Evolutionary conservation across 2,113 vertebrate genomes (phyloP), one percentile per base, ranked within the genome.

Genomic region (Heteronetta atricapilla): DNA sequence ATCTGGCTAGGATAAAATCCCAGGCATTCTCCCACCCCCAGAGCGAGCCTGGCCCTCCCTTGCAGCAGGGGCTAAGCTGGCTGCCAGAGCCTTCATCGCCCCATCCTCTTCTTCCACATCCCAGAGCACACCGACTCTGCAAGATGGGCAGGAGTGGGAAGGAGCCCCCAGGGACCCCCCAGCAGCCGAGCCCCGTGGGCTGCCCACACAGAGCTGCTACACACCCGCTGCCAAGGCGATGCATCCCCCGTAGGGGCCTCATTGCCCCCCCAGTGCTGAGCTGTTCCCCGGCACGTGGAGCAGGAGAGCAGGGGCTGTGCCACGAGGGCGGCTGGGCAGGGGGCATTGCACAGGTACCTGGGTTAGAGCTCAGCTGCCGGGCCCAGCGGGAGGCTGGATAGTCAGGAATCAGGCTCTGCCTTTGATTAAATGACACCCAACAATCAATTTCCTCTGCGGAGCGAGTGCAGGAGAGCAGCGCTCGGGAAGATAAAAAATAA

Each of bases 191-290:
- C 44, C 56, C 33, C 2, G 8, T 13, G 2, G 23, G 68, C n/a
- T 79, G 31, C 19, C 44, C 1, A 7, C 48, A 22, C 22, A 6
- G 20, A 16, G 48, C 52, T 53, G 25, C 58, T n/a, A 13, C 5
- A 38, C 34, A 20, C 28, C 59, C 33, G 26, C 63, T 6, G 42
- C 52, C 86, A 20, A 36, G 34, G 18, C 55, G 60, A 16, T 28
- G 63, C 31, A 2, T 62, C 52, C 21, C 46, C 44, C 36, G 18
- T 9, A 46, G 44, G 44, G 44, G 44, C 44, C 17, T 46, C 44
- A 19, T 92, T 95, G 91, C 96, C 75, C 72, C 90, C 59, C 92
- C 92, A 94, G 89, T 36, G 20, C 91, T 42, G 60, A 56, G 93
- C 62, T 70, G 88, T 93, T 93, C 95, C 88, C 44, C 46, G 28